These are phyloP conservation scores for Zaprionus africanus DNA, from an alignment of 1,140 invertebrate genomes.

Conservation along the genomic window DNA sequence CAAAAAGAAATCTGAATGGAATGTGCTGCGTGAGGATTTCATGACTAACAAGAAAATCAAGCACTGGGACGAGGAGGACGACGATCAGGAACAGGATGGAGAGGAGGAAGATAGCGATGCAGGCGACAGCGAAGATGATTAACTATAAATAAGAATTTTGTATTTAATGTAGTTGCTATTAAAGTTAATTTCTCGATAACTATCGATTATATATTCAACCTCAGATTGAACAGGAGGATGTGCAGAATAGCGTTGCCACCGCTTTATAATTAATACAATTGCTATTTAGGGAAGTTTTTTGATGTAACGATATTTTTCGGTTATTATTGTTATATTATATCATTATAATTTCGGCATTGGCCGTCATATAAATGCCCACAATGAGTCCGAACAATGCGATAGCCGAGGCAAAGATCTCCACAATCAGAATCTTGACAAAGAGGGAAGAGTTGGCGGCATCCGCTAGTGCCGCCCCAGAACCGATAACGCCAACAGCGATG, in stretches of 20 bases:
- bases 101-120: slow-evolving; percentile 30
- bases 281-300: slow-evolving; percentile 43
- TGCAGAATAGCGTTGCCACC: too few species aligned
- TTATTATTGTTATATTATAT: too few species aligned
- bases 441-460: slow-evolving; percentile 97
- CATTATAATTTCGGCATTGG: slow-evolving; percentile 86
- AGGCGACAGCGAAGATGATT: slow-evolving; percentile 45
- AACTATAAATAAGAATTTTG: slow-evolving; percentile 45
- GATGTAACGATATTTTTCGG: background rate
- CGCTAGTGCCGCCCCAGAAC: slow-evolving; percentile 96
- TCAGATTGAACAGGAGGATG: too few species aligned
- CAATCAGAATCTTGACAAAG: slow-evolving; percentile 98
- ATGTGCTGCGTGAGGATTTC: slow-evolving; percentile 91
- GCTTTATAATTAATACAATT: slow-evolving; percentile 12
- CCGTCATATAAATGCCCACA: slow-evolving; percentile 97
- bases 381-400: slow-evolving; percentile 99
- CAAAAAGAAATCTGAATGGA: slow-evolving; percentile 85
- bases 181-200: slow-evolving; percentile 36
- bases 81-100: slow-evolving; percentile 64
- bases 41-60: slow-evolving; percentile 95
- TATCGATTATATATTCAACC: too few species aligned
- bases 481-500: slow-evolving; percentile 97
- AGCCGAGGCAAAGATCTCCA: slow-evolving; percentile 99
- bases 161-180: slow-evolving; percentile 32
- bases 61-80: slow-evolving; percentile 94